Evolutionary conservation across 2,888 invertebrate genomes (phyloP), one percentile per base, ranked within the genome.

Genomic region (Epiblema foenella): DNA sequence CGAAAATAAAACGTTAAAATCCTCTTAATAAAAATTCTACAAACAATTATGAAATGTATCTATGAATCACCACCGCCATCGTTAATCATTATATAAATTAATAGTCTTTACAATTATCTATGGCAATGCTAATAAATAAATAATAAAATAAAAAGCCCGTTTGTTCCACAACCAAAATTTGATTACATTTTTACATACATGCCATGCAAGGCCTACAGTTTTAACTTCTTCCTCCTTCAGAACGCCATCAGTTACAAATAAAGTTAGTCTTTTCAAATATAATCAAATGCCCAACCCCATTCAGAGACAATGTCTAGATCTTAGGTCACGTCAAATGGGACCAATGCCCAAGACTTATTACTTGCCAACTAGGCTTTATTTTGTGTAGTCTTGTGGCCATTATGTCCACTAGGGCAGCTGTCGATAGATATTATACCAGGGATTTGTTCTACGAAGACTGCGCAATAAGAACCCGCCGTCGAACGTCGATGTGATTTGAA

Each of bases 401-500:
- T 39, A 67, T 51, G 15, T n/a, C 65, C 64, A 5, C 9, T n/a
- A 17, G 64, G 51, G 9, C 64, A 65, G 58, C 37, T 65, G 64
- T 58, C 63, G 58, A 10, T 39, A 52, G 52, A 69, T 59, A 69
- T 69, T 69, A 69, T 39, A 64, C 64, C 15, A 18, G 37, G 15
- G 46, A 42, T 68, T 63, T 57, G 56, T 63, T 62, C 57, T 54
- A 54, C 56, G 33, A 33, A 58, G 46, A 20, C 56, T 39, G 5
- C 9, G 56, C 49, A 69, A 63, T 57, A 64, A 64, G 63, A 39
- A 69, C 57, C 69, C 49, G 60, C 68, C 56, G 24, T 63, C 69
- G 69, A 56, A 57, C 37, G 57, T 69, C 69, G 57, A 63, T 63
- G 49, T 39, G 63, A 63, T 57, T 63, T 69, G 63, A 63, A 69